phyloP scores from a whole-genome alignment of 2,113 vertebrate genomes.

The Synchiropus splendidus region DNA sequence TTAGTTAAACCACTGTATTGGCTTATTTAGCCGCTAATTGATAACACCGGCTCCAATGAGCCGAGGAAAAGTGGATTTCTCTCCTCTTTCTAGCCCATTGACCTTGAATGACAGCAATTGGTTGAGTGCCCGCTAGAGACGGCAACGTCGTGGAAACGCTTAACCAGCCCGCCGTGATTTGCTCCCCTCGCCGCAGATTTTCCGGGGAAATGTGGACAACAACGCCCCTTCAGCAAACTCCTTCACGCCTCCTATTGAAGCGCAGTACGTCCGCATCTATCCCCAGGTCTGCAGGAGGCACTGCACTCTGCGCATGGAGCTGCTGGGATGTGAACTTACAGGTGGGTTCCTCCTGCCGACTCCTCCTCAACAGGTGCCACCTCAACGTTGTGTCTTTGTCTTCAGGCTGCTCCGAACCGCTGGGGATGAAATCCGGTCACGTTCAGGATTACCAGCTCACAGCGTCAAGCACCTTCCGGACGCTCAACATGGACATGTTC shows the following conservation, averaged over 20 bases:
- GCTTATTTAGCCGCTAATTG: slow-evolving; percentile 41
- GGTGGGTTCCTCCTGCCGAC: slow-evolving; percentile 61
- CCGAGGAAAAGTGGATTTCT: slow-evolving; percentile 46
- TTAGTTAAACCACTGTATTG: too few relatives aligned
- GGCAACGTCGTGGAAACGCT: slow-evolving; percentile 23
- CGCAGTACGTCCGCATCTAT: slow-evolving; percentile 88
- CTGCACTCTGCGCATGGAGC: slow-evolving; percentile 93
- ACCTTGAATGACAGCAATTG: slow-evolving; percentile 62
- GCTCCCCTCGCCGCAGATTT: slow-evolving; percentile 71
- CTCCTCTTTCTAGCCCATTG: slow-evolving; percentile 54
- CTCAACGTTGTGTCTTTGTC: slow-evolving; percentile 16
- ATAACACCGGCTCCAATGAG: slow-evolving; percentile 51
- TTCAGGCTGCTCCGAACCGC: slow-evolving; percentile 93
- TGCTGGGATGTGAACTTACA: slow-evolving; percentile 91
- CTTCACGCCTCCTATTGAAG: slow-evolving; percentile 92
- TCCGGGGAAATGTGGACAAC: slow-evolving; percentile 92
- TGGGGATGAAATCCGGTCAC: slow-evolving; percentile 96
- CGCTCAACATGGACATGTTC: slow-evolving; percentile 99
- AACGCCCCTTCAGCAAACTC: slow-evolving; percentile 92
- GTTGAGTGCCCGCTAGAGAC: slow-evolving; percentile 48
- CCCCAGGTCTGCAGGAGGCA: slow-evolving; percentile 95
- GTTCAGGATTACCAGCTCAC: slow-evolving; percentile 93
- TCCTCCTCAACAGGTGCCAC: too few relatives aligned
- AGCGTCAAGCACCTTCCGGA: slow-evolving; percentile 91
- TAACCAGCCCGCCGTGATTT: slow-evolving; percentile 28